A percentile compares a stretch with the other conserved stretches of the same genome.
Conservation (phyloP, 1,140 invertebrate genomes). For the Cepaea nemoralis region DNA sequence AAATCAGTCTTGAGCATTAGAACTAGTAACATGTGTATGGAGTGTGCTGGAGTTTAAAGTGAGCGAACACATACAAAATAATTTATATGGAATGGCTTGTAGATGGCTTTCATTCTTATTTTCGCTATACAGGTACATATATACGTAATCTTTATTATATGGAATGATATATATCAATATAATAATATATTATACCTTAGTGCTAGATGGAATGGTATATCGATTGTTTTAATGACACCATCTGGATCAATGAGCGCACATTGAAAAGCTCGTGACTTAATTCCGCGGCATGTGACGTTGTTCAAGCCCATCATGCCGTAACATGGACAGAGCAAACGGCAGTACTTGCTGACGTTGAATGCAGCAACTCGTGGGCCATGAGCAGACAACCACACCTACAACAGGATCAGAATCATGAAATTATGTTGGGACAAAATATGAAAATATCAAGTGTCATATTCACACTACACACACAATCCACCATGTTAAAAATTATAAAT, state of each 20-base stretch:
- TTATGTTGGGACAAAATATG: constrained; percentile 13
- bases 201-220: constrained; percentile 89
- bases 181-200: constrained; percentile 61
- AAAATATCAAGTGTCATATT: not conserved
- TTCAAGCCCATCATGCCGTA: constrained; percentile 83
- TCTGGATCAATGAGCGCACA: constrained; percentile 86
- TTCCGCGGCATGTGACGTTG: constrained; percentile 70
- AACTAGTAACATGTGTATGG: too few species aligned
- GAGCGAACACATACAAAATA: too few species aligned
- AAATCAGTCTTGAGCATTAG: too few species aligned
- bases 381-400: constrained; percentile 82
- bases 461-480: too few species aligned
- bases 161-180: too few species aligned
- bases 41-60: too few species aligned
- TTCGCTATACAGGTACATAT: too few species aligned
- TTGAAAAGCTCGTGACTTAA: constrained; percentile 77
- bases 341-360: constrained; percentile 87
- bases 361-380: constrained; percentile 89
- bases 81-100: too few species aligned
- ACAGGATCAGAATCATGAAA: too few species aligned
- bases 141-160: too few species aligned
- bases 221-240: constrained; percentile 84
- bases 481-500: too few species aligned
- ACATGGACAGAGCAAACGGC: constrained; percentile 76
- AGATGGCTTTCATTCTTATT: too few species aligned